A percentile compares a stretch with the other conserved stretches of the same genome.
Conservation (phyloP, 2,797 vertebrate genomes). For the Momotus momota region DNA sequence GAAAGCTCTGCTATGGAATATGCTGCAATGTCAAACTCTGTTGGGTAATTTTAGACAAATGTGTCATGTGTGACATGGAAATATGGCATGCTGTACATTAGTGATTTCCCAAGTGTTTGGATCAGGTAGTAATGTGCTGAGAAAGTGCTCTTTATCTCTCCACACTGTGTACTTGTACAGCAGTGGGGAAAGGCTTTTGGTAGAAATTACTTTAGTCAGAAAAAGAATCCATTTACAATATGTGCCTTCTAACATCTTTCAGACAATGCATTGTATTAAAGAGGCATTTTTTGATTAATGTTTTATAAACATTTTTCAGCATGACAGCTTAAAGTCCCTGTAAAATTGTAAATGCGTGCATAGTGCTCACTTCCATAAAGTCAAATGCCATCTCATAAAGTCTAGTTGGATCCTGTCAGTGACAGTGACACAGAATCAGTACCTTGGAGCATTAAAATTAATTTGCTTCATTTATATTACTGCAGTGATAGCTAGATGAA, state of each 20-base stretch:
- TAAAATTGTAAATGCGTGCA: slow-evolving; percentile 85
- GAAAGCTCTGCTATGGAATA: slow-evolving; percentile 83
- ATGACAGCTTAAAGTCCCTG: slow-evolving; percentile 90
- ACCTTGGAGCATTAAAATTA: slow-evolving; percentile 95
- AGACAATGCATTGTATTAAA: slow-evolving; percentile 99
- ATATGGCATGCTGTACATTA: slow-evolving; percentile 91
- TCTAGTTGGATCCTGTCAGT: slow-evolving; percentile 84
- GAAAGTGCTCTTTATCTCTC: slow-evolving; percentile 92
- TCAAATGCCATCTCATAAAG: slow-evolving; percentile 89
- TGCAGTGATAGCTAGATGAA: slow-evolving; percentile 85
- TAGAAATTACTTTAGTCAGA: slow-evolving; percentile 94
- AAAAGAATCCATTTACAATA: slow-evolving; percentile 98
- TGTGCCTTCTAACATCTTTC: slow-evolving; percentile 94
- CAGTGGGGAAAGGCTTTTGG: slow-evolving; percentile 84
- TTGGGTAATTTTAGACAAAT: slow-evolving; percentile 90
- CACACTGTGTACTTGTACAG: slow-evolving; percentile 86
- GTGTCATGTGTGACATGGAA: slow-evolving; percentile 91
- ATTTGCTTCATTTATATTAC: slow-evolving; percentile 89
- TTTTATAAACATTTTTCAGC: slow-evolving; percentile 96
- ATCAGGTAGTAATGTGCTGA: slow-evolving; percentile 90
- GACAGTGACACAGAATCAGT: slow-evolving; percentile 89
- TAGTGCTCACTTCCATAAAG: slow-evolving; percentile 89
- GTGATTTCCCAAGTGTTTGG: slow-evolving; percentile 88
- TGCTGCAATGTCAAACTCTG: slow-evolving; percentile 89
- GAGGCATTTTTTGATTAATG: slow-evolving; percentile 99